Base-by-base conservation (phyloP, 2,888 invertebrate species). In the Deladenus siricidicola region DNA sequence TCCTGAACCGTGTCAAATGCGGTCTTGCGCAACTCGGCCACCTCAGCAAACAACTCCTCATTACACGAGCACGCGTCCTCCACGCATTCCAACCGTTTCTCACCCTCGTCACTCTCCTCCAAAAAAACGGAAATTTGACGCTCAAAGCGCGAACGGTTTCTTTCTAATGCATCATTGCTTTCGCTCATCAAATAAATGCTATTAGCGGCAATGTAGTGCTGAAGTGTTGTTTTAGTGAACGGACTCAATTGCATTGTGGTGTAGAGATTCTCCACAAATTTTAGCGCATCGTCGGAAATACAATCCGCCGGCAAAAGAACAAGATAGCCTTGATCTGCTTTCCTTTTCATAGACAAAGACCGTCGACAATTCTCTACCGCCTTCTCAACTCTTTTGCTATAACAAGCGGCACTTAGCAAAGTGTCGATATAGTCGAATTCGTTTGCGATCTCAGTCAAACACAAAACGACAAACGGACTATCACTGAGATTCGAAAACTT, bases 31-130 rank as follows among this genome's bases (percentile, higher is more conserved):
- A 63, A 17, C 14, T 67, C 61, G 29, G 43, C 47, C 23, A 65
- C 49, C 19, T 39, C 49, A 4, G 47, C 56, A 17, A 30, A 43
- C 29, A 65, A 39, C 26, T 67, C 65, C 23, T 65, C 65, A 26
- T 65, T 65, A 34, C 66, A 58, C 6, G 56, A 57, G 59, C 61
- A 63, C 24, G 55, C 56, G 47, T 65, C 65, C 23, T 65, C 67
- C 4, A 54, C 30, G 21, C 57, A 43, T 42, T 63, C 57, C 30
- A 64, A 34, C 2, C 28, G 23, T 21, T 2, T 10, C 1, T 29
- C 6, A 26, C 49, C 43, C 14, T 42, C 21, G 10, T n/a, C 29
- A 30, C 8, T n/a, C 4, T 28, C 50, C 19, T 21, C 34, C 23
- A 45, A 24, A 29, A 44, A 24, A 17, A 51, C 28, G 30, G 29